Evolutionary conservation across 1,140 invertebrate species (phyloP), one percentile per base, ranked within the genome.

Genomic region (Wasmannia auropunctata): DNA sequence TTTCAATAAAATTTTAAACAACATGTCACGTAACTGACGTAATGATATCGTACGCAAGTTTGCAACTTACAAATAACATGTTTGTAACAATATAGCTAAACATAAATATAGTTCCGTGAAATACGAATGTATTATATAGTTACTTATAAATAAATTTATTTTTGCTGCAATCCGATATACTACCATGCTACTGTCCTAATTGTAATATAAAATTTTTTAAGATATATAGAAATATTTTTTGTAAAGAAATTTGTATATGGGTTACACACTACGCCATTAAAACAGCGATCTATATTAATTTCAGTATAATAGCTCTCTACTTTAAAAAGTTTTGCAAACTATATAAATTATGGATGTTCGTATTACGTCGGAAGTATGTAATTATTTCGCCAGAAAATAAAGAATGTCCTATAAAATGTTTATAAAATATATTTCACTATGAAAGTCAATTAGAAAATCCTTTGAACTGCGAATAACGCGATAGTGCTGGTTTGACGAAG

Each of bases 1-100:
- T 80, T 69, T 51, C 76, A 80, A 80, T 80, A 69, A 80, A 80
- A 80, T 79, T n/a, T 79, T 80, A 80, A 69, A 67, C 76, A 80
- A 80, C 62, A 51, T 37, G 31, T 79, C 43, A 79, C 40, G 76
- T 80, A 80, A 80, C 62, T 7, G 31, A 67, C 28, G 67, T 49
- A 46, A 34, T 62, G 25, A 76, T 40, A 51, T 67, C 31, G 60
- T 80, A 51, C 62, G n/a, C 76, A 49, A 51, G 43, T 80, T 80
- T 37, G 25, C 60, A 67, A 77, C 56, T 77, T 22, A 43, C 56
- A 63, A 80, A 51, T 80, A 79, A 67, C 62, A 37, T 19, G n/a
- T 11, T n/a, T 65, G 76, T 54, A 80, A 80, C 43, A 37, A 22
- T 46, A 51, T 25, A 69, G 22, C n/a, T 69, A 54, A 80, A 69